Conservation (phyloP, 2,113 vertebrate species). For the Eleginops maclovinus region DNA sequence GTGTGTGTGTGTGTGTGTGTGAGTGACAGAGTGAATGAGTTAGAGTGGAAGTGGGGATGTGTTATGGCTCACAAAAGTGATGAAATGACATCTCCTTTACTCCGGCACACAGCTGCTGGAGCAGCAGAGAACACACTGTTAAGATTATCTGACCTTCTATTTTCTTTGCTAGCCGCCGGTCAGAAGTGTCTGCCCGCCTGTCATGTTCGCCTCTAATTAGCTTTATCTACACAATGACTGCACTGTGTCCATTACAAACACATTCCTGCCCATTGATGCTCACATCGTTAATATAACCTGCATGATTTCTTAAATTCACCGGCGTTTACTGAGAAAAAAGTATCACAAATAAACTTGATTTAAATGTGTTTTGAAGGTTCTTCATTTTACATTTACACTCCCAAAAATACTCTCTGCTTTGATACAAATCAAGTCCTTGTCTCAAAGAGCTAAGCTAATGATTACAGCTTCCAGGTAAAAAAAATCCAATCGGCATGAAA, state of each 20-base stretch:
- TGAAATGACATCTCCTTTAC: constrained; percentile 86
- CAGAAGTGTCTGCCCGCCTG: constrained; percentile 66
- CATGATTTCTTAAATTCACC: constrained; percentile 14
- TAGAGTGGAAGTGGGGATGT: constrained; percentile 78
- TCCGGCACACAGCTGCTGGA: constrained; percentile 83
- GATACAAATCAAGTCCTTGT: constrained; percentile 18
- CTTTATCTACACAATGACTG: constrained; percentile 50
- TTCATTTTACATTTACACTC: constrained; percentile 32
- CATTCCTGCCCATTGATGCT: constrained; percentile 43
- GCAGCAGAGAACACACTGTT: constrained; percentile 77
- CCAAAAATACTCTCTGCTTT: neutral
- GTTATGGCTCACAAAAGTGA: constrained; percentile 84
- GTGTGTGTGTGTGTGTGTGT: constrained; percentile 49
- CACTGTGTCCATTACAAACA: constrained; percentile 56
- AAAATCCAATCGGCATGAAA: constrained; percentile 48
- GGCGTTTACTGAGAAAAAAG: constrained; percentile 2
- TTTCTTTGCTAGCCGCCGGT: constrained; percentile 66
- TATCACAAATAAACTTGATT: constrained; percentile 4
- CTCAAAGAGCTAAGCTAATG: constrained; percentile 4
- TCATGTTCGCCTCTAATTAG: constrained; percentile 74
- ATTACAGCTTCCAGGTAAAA: constrained; percentile 36
- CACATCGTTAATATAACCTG: constrained; percentile 21
- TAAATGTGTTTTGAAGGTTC: constrained; percentile 29
- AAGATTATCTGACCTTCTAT: constrained; percentile 80
- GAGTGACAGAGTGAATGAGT: constrained; percentile 71